Percentiles rank a stretch among this genome's conserved stretches.
phyloP scores from a whole-genome alignment of 2,797 vertebrate genomes.

The Austrolebias charrua region DNA sequence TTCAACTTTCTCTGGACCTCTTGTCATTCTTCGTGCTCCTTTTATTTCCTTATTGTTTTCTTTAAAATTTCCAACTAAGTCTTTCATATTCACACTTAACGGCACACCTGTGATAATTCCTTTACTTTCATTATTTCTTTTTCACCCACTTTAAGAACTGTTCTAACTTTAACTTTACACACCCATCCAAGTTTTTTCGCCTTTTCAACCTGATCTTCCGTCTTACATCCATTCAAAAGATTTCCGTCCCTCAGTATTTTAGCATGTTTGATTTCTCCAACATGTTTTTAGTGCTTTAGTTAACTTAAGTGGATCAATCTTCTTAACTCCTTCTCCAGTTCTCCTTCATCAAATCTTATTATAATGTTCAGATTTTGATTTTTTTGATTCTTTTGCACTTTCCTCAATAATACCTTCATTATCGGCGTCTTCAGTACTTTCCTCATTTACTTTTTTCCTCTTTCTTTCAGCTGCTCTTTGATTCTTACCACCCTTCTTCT shows the following conservation, averaged over 20 bases:
- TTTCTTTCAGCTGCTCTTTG: not conserved
- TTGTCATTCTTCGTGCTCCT: not conserved
- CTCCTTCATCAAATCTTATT: not conserved
- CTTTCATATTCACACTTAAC: too few relatives aligned
- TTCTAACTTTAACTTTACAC: not conserved
- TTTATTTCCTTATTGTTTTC: not conserved
- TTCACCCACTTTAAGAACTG: not conserved
- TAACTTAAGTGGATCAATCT: not conserved
- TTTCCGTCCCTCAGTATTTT: conserved; percentile 1
- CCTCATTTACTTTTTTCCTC: not conserved
- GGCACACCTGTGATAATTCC: too few relatives aligned
- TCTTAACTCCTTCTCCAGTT: too few relatives aligned
- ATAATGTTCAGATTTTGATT: not conserved
- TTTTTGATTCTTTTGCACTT: not conserved
- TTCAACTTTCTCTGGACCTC: too few relatives aligned
- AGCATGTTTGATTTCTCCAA: not conserved
- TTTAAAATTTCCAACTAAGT: not conserved
- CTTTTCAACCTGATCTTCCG: not conserved
- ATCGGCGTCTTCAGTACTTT: not conserved
- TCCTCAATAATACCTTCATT: not conserved
- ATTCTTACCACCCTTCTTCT: not conserved
- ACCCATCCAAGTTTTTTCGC: not conserved
- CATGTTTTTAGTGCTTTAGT: not conserved
- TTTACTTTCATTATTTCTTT: not conserved
- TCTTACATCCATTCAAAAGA: not conserved